Evolutionary conservation across 2,113 vertebrate species (phyloP).

Genomic region (Verasper variegatus): DNA sequence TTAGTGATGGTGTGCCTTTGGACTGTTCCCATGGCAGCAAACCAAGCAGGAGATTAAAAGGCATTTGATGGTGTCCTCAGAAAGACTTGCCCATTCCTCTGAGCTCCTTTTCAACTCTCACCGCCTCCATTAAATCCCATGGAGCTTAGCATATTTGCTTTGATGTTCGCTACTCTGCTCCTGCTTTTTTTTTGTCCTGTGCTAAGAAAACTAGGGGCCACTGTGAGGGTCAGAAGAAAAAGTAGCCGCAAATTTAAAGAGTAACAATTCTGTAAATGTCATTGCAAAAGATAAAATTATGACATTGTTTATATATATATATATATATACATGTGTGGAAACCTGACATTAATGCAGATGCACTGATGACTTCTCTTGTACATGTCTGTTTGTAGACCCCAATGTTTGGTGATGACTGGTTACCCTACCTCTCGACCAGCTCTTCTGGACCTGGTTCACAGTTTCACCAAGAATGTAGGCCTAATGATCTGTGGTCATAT

Average conservation of each 20-base stretch:
- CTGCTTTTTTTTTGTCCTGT: conserved; percentile 4
- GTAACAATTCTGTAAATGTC: neutral
- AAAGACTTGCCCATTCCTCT: conserved; percentile 40
- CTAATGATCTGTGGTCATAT: conserved; percentile 97
- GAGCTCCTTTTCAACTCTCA: conserved; percentile 27
- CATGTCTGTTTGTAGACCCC: conserved; percentile 84
- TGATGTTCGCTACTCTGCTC: conserved; percentile 73
- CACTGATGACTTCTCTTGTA: neutral
- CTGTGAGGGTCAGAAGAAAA: conserved; percentile 45
- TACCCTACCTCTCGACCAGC: conserved; percentile 94
- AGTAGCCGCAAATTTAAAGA: neutral
- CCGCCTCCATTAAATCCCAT: conserved; percentile 58
- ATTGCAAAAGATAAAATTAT: neutral
- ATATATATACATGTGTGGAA: no score
- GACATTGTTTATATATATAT: neutral
- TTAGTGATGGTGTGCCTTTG: neutral
- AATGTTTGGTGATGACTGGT: conserved; percentile 98
- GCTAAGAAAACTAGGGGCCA: conserved; percentile 16
- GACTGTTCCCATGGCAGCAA: conserved; percentile 65
- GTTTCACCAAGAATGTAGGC: conserved; percentile 98
- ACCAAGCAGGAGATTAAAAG: conserved; percentile 60
- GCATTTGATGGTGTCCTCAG: conserved; percentile 59
- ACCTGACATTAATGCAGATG: neutral
- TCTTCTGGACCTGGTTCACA: conserved; percentile 93
- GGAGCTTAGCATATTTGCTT: conserved; percentile 77